Evolutionary conservation across 1,140 invertebrate species (phyloP).

Genomic region (Parasteatoda tepidariorum): DNA sequence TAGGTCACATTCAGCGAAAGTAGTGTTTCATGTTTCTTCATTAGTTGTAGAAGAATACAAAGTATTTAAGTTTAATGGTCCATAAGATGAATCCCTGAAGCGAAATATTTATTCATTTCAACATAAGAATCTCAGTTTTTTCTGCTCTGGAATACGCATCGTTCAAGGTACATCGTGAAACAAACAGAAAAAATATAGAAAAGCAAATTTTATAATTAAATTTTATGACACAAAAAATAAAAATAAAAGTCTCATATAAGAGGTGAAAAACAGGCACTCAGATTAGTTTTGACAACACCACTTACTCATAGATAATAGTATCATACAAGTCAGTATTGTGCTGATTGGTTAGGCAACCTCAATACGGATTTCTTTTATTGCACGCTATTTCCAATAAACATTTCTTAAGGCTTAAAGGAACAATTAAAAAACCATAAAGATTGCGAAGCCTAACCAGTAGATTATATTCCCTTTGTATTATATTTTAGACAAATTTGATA

Average conservation of each 20-base stretch:
- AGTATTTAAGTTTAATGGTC: constrained; percentile 12
- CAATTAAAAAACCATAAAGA: too few relatives aligned
- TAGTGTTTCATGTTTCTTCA: constrained; percentile 23
- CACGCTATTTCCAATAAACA: too few relatives aligned
- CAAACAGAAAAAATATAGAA: background rate
- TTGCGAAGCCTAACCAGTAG: too few relatives aligned
- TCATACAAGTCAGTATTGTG: too few relatives aligned
- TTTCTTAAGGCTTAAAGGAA: too few relatives aligned
- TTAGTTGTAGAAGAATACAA: background rate
- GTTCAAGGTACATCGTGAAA: background rate
- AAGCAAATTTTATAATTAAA: background rate
- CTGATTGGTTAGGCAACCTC: too few relatives aligned
- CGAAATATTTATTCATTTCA: background rate
- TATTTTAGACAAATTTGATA: too few relatives aligned
- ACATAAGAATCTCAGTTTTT: background rate
- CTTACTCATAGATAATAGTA: too few relatives aligned
- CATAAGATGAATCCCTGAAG: background rate
- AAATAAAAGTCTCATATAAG: background rate
- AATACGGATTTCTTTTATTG: too few relatives aligned
- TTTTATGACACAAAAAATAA: background rate
- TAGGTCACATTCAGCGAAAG: constrained; percentile 6
- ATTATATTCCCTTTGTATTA: too few relatives aligned
- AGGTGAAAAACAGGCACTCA: too few relatives aligned
- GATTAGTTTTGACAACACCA: too few relatives aligned
- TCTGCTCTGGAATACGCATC: background rate